phyloP scores from a whole-genome alignment of 2,888 invertebrate genomes.

The Ephialtes manifestator region DNA sequence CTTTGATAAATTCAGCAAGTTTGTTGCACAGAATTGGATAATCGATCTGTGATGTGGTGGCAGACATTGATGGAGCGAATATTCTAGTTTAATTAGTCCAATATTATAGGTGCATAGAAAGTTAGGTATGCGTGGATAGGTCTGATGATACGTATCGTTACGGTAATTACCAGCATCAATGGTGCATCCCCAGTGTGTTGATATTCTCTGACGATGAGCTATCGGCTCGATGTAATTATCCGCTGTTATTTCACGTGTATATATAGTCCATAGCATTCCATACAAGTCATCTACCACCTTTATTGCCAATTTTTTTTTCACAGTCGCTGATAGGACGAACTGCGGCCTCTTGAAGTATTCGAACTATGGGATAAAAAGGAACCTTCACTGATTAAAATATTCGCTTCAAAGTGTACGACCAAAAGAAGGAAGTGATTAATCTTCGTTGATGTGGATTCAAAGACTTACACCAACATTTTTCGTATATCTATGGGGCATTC shows the following conservation, averaged over 20 bases:
- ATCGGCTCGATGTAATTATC: slow-evolving; percentile 20
- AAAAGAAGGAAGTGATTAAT: slow-evolving; percentile 46
- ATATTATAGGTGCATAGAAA: neutral
- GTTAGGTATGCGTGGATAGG: neutral
- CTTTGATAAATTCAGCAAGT: neutral
- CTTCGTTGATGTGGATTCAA: slow-evolving; percentile 25
- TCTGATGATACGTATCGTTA: neutral
- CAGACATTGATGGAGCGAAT: slow-evolving; percentile 8
- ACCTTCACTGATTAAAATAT: slow-evolving; percentile 54
- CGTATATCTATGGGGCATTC: slow-evolving; percentile 16
- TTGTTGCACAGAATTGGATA: neutral
- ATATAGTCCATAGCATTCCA: neutral
- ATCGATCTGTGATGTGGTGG: neutral
- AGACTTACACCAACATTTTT: slow-evolving; percentile 6
- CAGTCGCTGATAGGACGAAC: neutral
- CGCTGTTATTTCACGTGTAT: too few relatives aligned
- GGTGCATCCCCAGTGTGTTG: neutral
- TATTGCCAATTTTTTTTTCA: neutral
- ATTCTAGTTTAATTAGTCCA: slow-evolving; percentile 3
- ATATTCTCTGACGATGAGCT: slow-evolving; percentile 18
- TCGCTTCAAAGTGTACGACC: slow-evolving; percentile 26
- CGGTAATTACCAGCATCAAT: slow-evolving; percentile 18
- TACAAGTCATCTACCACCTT: neutral
- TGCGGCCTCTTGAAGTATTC: slow-evolving; percentile 2
- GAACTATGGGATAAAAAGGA: slow-evolving; percentile 30